Evolutionary conservation across 2,888 invertebrate species (phyloP).

Genomic region (Orthosia incerta): DNA sequence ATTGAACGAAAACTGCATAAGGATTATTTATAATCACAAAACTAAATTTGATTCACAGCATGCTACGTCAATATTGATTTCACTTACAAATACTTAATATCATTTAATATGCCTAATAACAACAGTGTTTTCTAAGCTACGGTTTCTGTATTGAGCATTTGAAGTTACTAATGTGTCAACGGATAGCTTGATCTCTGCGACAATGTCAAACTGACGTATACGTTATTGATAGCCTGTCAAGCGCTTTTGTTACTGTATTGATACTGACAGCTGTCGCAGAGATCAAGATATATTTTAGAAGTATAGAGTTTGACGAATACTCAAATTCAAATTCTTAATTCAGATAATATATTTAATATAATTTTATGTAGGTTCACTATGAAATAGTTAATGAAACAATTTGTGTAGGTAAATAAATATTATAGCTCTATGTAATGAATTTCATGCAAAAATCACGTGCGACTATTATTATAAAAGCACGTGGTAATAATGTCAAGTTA

Average conservation of each 20-base stretch:
- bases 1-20: not conserved
- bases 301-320: not conserved
- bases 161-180: not conserved
- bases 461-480: not conserved
- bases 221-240: no score
- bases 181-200: no score
- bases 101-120: not conserved
- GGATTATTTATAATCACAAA: not conserved
- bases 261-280: no score
- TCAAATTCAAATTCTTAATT: not conserved
- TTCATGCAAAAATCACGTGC: slow-evolving; percentile 4
- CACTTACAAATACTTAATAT: not conserved
- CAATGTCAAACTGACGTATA: no score
- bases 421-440: not conserved
- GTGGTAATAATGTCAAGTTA: slow-evolving; percentile 1
- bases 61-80: slow-evolving; percentile 18
- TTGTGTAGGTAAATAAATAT: not conserved
- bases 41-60: slow-evolving; percentile 4
- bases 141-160: not conserved
- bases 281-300: no score
- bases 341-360: not conserved
- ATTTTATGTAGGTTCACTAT: no score
- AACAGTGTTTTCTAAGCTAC: not conserved
- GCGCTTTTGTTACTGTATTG: no score
- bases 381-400: not conserved